Conservation (phyloP, 2,113 vertebrate genomes). For the Mellivora capensis region DNA sequence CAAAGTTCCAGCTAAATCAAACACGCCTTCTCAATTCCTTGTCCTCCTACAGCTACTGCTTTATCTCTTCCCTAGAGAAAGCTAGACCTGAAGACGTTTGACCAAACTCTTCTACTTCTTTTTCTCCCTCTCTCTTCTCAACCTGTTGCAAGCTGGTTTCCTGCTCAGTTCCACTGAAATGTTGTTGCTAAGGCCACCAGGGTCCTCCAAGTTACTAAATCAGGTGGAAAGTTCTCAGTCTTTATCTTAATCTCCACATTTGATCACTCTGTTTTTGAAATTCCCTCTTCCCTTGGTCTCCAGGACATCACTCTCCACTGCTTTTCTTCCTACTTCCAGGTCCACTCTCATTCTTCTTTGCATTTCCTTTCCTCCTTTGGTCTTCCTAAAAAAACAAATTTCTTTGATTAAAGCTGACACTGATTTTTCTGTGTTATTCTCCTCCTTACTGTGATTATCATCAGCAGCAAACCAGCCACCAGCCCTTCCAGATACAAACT, state of each 20-base stretch:
- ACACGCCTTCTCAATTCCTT: not conserved
- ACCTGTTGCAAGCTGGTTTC: not conserved
- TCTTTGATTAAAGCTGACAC: not conserved
- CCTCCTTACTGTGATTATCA: not conserved
- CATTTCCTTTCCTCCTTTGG: not conserved
- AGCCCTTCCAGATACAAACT: not conserved
- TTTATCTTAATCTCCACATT: not conserved
- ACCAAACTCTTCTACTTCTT: not conserved
- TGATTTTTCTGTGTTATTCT: not conserved
- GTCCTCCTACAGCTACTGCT: not conserved
- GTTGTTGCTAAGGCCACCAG: not conserved
- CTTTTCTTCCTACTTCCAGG: not conserved
- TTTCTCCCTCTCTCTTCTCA: not conserved
- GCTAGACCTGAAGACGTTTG: not conserved
- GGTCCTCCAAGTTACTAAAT: not conserved
- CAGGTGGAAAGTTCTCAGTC: not conserved
- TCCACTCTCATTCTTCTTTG: not conserved
- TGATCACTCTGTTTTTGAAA: not conserved
- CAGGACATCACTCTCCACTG: not conserved
- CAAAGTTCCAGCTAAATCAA: not conserved
- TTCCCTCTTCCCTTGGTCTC: not conserved
- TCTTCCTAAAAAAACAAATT: not conserved
- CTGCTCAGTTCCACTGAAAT: not conserved
- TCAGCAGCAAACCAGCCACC: not conserved
- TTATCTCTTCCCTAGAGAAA: not conserved